Percentiles rank a stretch among this genome's conserved stretches.
Conservation (phyloP, 2,797 vertebrate genomes). For the Adrianichthys oophorus region DNA sequence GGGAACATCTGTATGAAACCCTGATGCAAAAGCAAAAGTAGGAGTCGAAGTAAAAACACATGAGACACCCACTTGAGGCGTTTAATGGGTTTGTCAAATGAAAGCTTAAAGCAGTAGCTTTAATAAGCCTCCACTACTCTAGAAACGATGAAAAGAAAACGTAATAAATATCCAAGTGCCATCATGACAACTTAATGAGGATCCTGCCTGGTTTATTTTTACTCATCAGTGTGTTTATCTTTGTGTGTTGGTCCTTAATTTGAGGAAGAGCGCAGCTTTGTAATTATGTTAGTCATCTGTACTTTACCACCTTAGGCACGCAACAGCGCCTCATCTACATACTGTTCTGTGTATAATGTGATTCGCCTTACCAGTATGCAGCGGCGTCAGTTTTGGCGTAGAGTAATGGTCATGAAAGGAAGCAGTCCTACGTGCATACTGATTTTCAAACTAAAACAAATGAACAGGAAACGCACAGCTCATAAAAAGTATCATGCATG, state of each 20-base stretch:
- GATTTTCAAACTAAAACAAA: background rate
- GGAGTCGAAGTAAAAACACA: slow-evolving; percentile 21
- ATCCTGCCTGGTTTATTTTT: slow-evolving; percentile 31
- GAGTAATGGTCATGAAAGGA: slow-evolving; percentile 18
- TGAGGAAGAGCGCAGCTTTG: slow-evolving; percentile 41
- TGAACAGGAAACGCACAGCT: background rate
- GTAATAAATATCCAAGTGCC: slow-evolving; percentile 14
- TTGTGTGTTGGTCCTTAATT: slow-evolving; percentile 9
- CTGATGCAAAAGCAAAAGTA: slow-evolving; percentile 22
- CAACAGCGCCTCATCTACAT: slow-evolving; percentile 50
- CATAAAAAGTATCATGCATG: too few species aligned
- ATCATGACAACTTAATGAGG: slow-evolving; percentile 20
- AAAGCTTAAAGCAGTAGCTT: slow-evolving; percentile 20
- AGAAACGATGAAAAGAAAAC: slow-evolving; percentile 26
- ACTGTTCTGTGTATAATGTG: slow-evolving; percentile 42
- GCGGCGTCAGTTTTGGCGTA: slow-evolving; percentile 21
- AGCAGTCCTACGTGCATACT: slow-evolving; percentile 1
- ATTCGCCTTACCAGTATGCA: slow-evolving; percentile 31
- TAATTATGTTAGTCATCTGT: slow-evolving; percentile 55
- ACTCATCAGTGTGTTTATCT: slow-evolving; percentile 17
- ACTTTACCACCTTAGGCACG: slow-evolving; percentile 41
- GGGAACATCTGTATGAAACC: slow-evolving; percentile 37
- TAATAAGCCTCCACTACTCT: slow-evolving; percentile 29
- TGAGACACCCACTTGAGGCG: slow-evolving; percentile 26
- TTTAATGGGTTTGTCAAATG: slow-evolving; percentile 41